Percentiles rank a stretch among this genome's conserved stretches.
phyloP scores from a whole-genome alignment of 1,140 invertebrate species.

The Heliconius himera region DNA sequence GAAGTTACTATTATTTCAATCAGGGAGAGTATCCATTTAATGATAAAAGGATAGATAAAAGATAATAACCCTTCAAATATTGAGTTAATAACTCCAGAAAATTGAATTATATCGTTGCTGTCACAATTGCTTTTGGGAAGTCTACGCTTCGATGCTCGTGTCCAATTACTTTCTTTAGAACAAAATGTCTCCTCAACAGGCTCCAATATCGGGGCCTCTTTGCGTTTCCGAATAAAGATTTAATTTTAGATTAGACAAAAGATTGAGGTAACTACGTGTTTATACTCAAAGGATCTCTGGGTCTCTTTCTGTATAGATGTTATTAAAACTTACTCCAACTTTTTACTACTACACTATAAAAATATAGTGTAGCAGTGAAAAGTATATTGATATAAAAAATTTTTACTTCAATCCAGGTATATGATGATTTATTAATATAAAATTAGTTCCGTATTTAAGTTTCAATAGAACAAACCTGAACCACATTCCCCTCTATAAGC shows the following conservation, averaged over 20 bases:
- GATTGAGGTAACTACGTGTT: slow-evolving; percentile 47
- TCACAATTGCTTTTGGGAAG: slow-evolving; percentile 59
- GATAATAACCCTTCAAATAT: slow-evolving; percentile 50
- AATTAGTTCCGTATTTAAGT: neutral
- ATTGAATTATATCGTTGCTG: slow-evolving; percentile 63
- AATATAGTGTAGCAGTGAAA: no score
- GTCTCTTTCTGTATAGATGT: neutral
- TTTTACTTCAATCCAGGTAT: neutral
- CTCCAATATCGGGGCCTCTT: slow-evolving; percentile 51
- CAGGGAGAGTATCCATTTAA: slow-evolving; percentile 32
- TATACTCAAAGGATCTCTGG: slow-evolving; percentile 32
- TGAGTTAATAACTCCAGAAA: slow-evolving; percentile 54
- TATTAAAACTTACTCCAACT: neutral
- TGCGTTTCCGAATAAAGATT: slow-evolving; percentile 57
- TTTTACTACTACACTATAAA: neutral
- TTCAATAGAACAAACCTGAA: slow-evolving; percentile 83
- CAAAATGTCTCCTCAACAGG: slow-evolving; percentile 60
- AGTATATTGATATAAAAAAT: no score
- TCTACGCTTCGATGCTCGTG: slow-evolving; percentile 56
- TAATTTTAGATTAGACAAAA: slow-evolving; percentile 39
- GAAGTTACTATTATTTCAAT: slow-evolving; percentile 28
- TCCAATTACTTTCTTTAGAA: slow-evolving; percentile 67
- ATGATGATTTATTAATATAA: neutral
- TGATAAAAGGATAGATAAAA: slow-evolving; percentile 41
- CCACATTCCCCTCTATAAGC: slow-evolving; percentile 91